A percentile compares a stretch with the other conserved stretches of the same genome.
These are phyloP conservation scores for Drosophila limbata DNA, from an alignment of 2,888 invertebrate genomes.

Conservation along the genomic window DNA sequence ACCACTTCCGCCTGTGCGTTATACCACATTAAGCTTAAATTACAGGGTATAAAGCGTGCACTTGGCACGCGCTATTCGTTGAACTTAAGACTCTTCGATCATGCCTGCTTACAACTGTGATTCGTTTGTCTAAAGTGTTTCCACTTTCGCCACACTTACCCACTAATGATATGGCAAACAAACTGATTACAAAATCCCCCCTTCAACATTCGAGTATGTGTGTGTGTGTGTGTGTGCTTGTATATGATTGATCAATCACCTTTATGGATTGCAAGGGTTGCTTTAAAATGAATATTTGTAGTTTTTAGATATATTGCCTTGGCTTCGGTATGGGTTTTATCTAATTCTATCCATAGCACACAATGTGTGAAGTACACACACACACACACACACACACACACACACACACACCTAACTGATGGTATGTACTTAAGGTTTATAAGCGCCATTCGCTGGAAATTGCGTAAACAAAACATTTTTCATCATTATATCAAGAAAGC, in stretches of 20 bases:
- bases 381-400: slow-evolving; percentile 6
- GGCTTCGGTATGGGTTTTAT: slow-evolving; percentile 25
- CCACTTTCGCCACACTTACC: slow-evolving; percentile 51
- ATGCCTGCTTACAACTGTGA: slow-evolving; percentile 22
- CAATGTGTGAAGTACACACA: slow-evolving; percentile 30
- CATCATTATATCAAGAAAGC: slow-evolving; percentile 50
- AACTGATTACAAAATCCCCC: slow-evolving; percentile 49
- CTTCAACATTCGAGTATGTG: neutral
- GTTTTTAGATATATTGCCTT: slow-evolving; percentile 34
- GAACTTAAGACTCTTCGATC: slow-evolving; percentile 33
- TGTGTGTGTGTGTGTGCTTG: neutral
- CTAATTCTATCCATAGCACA: slow-evolving; percentile 31
- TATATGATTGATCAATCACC: slow-evolving; percentile 56
- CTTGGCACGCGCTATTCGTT: slow-evolving; percentile 15
- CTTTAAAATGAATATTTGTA: slow-evolving; percentile 1
- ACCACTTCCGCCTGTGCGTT: neutral
- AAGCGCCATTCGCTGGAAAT: slow-evolving; percentile 46
- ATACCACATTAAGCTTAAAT: neutral
- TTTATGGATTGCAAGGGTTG: neutral
- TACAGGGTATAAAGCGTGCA: slow-evolving; percentile 8
- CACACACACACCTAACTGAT: neutral
- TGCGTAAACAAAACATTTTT: slow-evolving; percentile 64
- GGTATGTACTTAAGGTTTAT: slow-evolving; percentile 39
- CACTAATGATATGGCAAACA: slow-evolving; percentile 42
- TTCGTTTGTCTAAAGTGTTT: slow-evolving; percentile 28